These are phyloP conservation scores for Lasioglossum vierecki DNA, from an alignment of 2,888 invertebrate genomes.

Conservation along the genomic window DNA sequence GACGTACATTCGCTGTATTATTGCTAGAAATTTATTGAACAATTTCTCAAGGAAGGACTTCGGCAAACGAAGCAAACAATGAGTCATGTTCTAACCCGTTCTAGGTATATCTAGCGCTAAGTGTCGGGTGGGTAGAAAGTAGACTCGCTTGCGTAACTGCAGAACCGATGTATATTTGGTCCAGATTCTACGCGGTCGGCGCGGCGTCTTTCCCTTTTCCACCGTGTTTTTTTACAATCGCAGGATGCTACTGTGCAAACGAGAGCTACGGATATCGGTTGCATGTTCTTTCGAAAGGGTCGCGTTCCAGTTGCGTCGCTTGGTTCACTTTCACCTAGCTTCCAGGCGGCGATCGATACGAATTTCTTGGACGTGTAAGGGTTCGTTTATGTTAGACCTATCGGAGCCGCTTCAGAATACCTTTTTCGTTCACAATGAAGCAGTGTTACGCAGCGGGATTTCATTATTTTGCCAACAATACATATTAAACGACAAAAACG, in stretches of 20 bases:
- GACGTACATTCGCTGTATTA: not conserved
- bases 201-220: not conserved
- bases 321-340: constrained; percentile 40
- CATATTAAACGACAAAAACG: no score
- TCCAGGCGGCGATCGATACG: constrained; percentile 23
- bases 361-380: constrained; percentile 28
- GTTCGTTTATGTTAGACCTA: not conserved
- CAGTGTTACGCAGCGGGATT: not conserved
- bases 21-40: constrained; percentile 3
- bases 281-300: not conserved
- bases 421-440: not conserved
- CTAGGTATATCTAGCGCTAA: not conserved
- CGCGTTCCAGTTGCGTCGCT: constrained; percentile 17
- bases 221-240: constrained; percentile 15
- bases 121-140: not conserved
- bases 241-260: constrained; percentile 4
- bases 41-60: not conserved
- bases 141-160: not conserved
- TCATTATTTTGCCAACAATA: no score
- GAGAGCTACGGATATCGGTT: not conserved
- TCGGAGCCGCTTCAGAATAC: not conserved
- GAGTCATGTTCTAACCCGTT: not conserved
- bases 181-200: constrained; percentile 14
- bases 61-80: not conserved
- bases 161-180: constrained; percentile 21